Evolutionary conservation across 2,113 vertebrate species (phyloP).

Genomic region (Nymphicus hollandicus): DNA sequence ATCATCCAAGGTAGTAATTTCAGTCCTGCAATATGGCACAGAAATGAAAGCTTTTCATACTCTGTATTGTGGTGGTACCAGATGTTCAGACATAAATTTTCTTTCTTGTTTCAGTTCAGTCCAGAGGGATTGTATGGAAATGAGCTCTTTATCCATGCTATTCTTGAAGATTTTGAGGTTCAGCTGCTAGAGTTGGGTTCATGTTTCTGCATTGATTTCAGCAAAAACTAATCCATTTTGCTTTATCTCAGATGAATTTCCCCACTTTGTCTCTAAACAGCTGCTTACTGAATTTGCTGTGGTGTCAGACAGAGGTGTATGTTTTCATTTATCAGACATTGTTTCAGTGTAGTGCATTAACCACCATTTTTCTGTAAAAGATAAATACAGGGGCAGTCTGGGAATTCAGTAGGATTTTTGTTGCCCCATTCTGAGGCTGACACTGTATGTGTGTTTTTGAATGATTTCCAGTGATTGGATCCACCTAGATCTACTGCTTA

Average conservation of each 20-base stretch:
- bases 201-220: not conserved
- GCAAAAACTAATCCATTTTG: not conserved
- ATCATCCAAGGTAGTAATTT: not conserved
- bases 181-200: not conserved
- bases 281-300: not conserved
- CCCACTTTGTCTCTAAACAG: not conserved
- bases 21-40: not conserved
- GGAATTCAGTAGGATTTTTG: not conserved
- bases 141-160: not conserved
- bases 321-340: not conserved
- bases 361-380: not conserved
- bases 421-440: not conserved
- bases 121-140: not conserved
- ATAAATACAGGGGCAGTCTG: not conserved
- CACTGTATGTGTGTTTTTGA: not conserved
- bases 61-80: not conserved
- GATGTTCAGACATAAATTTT: not conserved
- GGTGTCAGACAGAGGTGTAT: not conserved
- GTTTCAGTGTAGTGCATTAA: not conserved
- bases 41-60: not conserved
- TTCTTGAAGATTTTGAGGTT: conserved; percentile 5
- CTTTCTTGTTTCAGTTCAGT: not conserved
- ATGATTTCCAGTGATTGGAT: not conserved
- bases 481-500: not conserved
- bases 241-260: not conserved